These are phyloP conservation scores for Synanthedon formicaeformis DNA, from an alignment of 2,888 invertebrate genomes.

Conservation along the genomic window DNA sequence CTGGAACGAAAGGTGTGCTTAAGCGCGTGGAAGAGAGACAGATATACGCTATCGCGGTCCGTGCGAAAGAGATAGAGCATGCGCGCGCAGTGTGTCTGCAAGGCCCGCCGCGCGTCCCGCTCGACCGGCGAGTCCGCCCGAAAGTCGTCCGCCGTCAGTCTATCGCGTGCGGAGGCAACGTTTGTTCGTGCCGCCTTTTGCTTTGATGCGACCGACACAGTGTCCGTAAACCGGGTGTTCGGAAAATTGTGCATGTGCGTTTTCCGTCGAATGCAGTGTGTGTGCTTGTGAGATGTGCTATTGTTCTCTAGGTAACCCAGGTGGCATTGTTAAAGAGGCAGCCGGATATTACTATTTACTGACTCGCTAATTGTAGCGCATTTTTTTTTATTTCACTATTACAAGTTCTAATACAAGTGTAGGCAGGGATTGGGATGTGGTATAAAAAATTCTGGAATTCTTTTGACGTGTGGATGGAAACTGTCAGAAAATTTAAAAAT, in stretches of 20 bases:
- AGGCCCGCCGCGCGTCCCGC: slow-evolving; percentile 65
- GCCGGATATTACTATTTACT: slow-evolving; percentile 43
- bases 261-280: slow-evolving; percentile 66
- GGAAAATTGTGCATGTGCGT: slow-evolving; percentile 71
- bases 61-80: slow-evolving; percentile 43
- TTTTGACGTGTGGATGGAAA: slow-evolving; percentile 2
- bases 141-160: slow-evolving; percentile 50
- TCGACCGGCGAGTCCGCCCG: slow-evolving; percentile 40
- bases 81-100: slow-evolving; percentile 61
- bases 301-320: slow-evolving; percentile 66
- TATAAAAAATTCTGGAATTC: slow-evolving; percentile 14
- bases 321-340: slow-evolving; percentile 49
- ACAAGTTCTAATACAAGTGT: slow-evolving; percentile 27
- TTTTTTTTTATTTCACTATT: slow-evolving; percentile 42
- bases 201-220: slow-evolving; percentile 64
- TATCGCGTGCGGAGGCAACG: slow-evolving; percentile 65
- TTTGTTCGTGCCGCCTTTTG: slow-evolving; percentile 56
- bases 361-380: slow-evolving; percentile 36
- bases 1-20: slow-evolving; percentile 68
- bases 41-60: slow-evolving; percentile 26
- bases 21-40: slow-evolving; percentile 43
- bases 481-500: background rate
- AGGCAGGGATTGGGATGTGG: slow-evolving; percentile 19
- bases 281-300: slow-evolving; percentile 69
- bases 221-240: slow-evolving; percentile 64